A percentile compares a stretch with the other conserved stretches of the same genome.
These are phyloP conservation scores for Drosophila nr. perissopoda DNA, from an alignment of 2,888 invertebrate species.

Conservation along the genomic window DNA sequence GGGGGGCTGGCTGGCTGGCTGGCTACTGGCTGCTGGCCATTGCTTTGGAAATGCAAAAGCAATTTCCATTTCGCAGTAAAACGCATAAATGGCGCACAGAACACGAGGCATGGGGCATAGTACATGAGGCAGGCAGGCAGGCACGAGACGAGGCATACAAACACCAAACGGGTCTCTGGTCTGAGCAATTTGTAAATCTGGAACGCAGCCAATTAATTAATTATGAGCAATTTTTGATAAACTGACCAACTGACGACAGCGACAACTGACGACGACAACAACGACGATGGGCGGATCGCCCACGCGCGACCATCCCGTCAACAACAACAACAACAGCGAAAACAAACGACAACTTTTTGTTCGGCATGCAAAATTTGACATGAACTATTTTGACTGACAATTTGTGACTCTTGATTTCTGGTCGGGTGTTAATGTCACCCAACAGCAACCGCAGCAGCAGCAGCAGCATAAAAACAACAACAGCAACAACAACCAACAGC, in stretches of 20 bases:
- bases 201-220: constrained; percentile 84
- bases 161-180: constrained; percentile 25
- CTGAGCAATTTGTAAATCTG: constrained; percentile 81
- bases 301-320: constrained; percentile 54
- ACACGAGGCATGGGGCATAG: constrained; percentile 9
- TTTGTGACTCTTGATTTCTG: constrained; percentile 57
- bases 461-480: constrained; percentile 1
- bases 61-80: constrained; percentile 74
- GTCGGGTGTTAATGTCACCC: constrained; percentile 58
- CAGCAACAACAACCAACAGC: not conserved
- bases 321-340: constrained; percentile 4
- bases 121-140: constrained; percentile 14
- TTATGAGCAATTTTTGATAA: constrained; percentile 82
- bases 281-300: constrained; percentile 45
- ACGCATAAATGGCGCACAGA: constrained; percentile 44
- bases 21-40: constrained; percentile 15
- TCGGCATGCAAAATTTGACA: constrained; percentile 67
- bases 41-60: constrained; percentile 62
- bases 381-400: constrained; percentile 60
- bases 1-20: constrained; percentile 8
- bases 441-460: constrained; percentile 3
- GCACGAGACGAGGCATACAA: constrained; percentile 30
- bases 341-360: constrained; percentile 17
- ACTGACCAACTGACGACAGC: constrained; percentile 61
- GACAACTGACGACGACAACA: constrained; percentile 29